phyloP scores from a whole-genome alignment of 2,797 vertebrate genomes.

The Hapalemur alaotrensis region DNA sequence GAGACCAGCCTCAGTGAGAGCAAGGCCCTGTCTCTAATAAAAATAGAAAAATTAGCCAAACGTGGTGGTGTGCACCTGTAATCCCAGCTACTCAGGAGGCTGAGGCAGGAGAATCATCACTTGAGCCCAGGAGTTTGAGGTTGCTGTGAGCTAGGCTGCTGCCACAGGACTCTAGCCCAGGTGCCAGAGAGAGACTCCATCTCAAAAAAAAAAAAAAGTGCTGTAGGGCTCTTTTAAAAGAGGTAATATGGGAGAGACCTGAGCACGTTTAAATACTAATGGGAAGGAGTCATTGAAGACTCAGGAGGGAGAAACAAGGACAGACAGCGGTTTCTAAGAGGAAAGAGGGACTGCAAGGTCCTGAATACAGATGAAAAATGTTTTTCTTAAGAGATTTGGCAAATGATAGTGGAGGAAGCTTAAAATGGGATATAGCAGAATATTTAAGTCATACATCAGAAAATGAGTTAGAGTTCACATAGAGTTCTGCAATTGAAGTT shows the following conservation, averaged over 20 bases:
- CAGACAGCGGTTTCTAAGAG: not conserved
- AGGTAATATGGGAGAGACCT: not conserved
- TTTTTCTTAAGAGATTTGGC: not conserved
- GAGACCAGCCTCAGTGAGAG: no score
- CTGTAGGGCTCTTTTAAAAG: not conserved
- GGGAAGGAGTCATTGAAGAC: not conserved
- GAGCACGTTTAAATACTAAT: not conserved
- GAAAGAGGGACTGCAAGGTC: not conserved
- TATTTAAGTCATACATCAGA: not conserved
- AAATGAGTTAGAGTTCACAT: not conserved
- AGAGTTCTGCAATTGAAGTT: not conserved
- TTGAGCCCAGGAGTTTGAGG: no score
- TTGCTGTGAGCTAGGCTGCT: no score
- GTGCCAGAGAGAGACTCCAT: rapidly evolving
- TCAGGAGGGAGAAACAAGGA: not conserved
- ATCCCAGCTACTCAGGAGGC: no score
- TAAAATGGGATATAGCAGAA: not conserved
- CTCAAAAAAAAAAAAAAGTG: not conserved
- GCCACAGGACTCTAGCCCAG: no score
- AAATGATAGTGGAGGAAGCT: not conserved
- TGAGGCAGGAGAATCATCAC: no score
- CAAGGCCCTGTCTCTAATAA: no score
- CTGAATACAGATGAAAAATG: not conserved
- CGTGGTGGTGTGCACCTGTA: no score
- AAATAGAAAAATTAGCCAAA: no score